Conservation (phyloP, 2,113 vertebrate species). For the Theristicus caerulescens region DNA sequence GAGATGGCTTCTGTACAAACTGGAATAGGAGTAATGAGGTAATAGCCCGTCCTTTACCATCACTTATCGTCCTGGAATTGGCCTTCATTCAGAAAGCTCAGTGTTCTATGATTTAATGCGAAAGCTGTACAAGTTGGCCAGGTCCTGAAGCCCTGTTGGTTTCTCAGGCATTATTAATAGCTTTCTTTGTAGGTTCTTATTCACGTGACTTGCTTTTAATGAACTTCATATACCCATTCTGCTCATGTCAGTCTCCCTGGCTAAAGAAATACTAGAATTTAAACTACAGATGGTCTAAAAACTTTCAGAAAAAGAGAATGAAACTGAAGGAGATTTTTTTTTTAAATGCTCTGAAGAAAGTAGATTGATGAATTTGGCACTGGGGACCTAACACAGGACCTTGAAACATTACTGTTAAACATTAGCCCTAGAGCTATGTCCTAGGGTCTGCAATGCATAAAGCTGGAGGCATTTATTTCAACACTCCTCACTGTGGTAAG, state of each 20-base stretch:
- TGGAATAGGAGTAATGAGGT: background rate
- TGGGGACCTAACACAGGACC: background rate
- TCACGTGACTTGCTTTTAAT: conserved; percentile 56
- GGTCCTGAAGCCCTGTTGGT: conserved; percentile 3
- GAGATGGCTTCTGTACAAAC: background rate
- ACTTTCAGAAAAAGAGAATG: background rate
- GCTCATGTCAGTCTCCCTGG: background rate
- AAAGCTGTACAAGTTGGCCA: conserved; percentile 1
- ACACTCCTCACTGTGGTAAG: background rate
- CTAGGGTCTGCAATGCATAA: background rate
- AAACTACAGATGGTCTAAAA: background rate
- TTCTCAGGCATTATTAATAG: conserved; percentile 51
- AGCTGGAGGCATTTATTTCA: conserved; percentile 5
- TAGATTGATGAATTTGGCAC: background rate
- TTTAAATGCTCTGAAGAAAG: background rate
- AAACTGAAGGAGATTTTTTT: background rate
- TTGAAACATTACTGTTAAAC: background rate
- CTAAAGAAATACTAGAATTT: background rate
- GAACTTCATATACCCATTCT: background rate
- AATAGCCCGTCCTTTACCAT: background rate
- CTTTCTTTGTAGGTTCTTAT: background rate
- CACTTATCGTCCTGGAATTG: background rate
- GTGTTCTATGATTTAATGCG: conserved; percentile 25
- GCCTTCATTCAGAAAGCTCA: background rate
- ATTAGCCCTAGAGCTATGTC: background rate